A percentile compares a stretch with the other conserved stretches of the same genome.
Evolutionary conservation across 2,797 vertebrate genomes (phyloP).

Genomic region (Geotrypetes seraphini): DNA sequence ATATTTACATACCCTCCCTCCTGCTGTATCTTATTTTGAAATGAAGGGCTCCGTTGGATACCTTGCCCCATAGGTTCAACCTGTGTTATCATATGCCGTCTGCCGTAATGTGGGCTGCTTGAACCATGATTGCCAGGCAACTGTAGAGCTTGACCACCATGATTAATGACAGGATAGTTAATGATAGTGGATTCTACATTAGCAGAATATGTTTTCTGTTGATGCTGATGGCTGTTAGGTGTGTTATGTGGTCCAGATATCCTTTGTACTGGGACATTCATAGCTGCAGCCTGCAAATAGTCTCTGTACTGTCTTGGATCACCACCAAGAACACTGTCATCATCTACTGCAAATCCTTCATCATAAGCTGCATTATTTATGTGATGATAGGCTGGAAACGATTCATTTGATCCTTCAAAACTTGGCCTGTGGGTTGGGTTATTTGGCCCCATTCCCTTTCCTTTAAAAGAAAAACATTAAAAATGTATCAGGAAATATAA

Average conservation of each 20-base stretch:
- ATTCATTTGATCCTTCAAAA: constrained; percentile 71
- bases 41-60: constrained; percentile 85
- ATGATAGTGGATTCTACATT: constrained; percentile 71
- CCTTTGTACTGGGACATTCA: constrained; percentile 70
- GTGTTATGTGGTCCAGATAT: constrained; percentile 60
- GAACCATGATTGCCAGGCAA: constrained; percentile 64
- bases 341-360: constrained; percentile 67
- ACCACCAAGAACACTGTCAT: constrained; percentile 53
- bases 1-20: constrained; percentile 71
- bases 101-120: constrained; percentile 60
- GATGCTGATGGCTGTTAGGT: constrained; percentile 46
- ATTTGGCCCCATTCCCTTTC: constrained; percentile 53
- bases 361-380: constrained; percentile 74
- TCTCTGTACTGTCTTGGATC: constrained; percentile 77
- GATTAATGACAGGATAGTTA: constrained; percentile 66
- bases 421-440: constrained; percentile 73
- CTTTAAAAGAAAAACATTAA: constrained; percentile 43
- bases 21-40: constrained; percentile 84
- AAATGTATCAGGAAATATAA: too few species aligned
- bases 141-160: constrained; percentile 59
- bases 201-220: constrained; percentile 73
- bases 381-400: constrained; percentile 78
- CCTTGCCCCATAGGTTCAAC: constrained; percentile 63
- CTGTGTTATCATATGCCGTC: constrained; percentile 74
- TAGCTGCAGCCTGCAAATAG: constrained; percentile 72